Percentiles rank a stretch among this genome's conserved stretches.
Conservation (phyloP, 2,113 vertebrate genomes). For the Scomber japonicus region DNA sequence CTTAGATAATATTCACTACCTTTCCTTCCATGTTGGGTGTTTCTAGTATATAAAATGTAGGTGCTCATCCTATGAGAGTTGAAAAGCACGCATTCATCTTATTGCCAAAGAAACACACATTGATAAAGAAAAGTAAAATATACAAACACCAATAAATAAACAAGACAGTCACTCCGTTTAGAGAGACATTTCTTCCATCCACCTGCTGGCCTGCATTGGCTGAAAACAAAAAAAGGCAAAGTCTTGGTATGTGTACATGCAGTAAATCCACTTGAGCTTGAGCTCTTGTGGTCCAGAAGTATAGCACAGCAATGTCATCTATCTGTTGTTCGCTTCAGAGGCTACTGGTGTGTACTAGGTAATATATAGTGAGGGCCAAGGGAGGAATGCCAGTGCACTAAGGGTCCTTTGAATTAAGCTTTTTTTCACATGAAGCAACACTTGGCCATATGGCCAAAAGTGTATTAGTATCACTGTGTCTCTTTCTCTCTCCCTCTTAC, state of each 20-base stretch:
- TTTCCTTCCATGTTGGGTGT: not conserved
- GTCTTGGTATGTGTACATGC: conserved; percentile 28
- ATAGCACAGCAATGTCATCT: conserved; percentile 33
- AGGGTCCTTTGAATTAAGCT: not conserved
- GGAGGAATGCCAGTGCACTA: conserved; percentile 16
- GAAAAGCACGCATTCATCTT: conserved; percentile 50
- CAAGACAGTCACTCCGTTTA: conserved; percentile 63
- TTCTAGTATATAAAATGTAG: conserved; percentile 8
- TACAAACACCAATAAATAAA: conserved; percentile 44
- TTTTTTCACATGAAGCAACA: conserved; percentile 20
- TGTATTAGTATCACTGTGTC: not conserved
- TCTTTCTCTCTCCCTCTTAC: not conserved
- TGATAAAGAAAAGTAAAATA: conserved; percentile 31
- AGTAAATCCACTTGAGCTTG: conserved; percentile 53
- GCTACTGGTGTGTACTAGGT: conserved; percentile 9
- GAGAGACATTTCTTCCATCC: conserved; percentile 34
- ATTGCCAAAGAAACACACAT: conserved; percentile 25
- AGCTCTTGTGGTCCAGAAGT: conserved; percentile 32
- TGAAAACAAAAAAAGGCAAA: conserved; percentile 35
- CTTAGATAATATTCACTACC: conserved; percentile 18
- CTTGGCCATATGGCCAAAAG: conserved; percentile 31
- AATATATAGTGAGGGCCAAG: not conserved
- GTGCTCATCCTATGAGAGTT: not conserved
- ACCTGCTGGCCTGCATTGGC: conserved; percentile 30
- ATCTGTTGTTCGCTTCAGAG: conserved; percentile 31